Evolutionary conservation across 2,888 invertebrate species (phyloP).

Genomic region (Eutolmus rufibarbis): DNA sequence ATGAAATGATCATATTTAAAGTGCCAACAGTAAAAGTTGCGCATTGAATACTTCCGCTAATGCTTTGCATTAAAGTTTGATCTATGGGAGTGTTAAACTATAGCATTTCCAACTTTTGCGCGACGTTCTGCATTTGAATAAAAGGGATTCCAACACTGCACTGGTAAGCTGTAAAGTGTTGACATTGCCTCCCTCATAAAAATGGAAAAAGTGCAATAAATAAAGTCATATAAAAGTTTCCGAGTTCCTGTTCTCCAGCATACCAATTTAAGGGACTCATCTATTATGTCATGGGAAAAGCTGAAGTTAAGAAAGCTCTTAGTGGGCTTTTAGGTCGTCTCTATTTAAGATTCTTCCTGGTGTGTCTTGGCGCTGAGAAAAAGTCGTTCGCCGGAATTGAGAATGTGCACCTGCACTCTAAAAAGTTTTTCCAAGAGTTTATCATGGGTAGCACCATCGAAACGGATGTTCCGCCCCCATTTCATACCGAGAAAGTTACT

Average conservation of each 20-base stretch:
- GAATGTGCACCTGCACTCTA: slow-evolving; percentile 14
- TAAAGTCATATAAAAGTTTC: slow-evolving; percentile 15
- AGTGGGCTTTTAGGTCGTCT: slow-evolving; percentile 13
- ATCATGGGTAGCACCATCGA: neutral
- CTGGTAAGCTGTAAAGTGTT: neutral
- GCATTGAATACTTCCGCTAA: neutral
- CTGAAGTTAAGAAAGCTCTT: slow-evolving; percentile 9
- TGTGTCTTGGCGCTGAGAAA: neutral
- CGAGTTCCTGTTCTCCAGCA: neutral
- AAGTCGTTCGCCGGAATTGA: neutral
- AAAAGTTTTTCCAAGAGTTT: neutral
- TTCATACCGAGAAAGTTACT: neutral
- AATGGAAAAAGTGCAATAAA: slow-evolving; percentile 12
- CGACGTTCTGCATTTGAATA: neutral
- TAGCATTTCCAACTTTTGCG: neutral
- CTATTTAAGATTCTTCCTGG: slow-evolving; percentile 6
- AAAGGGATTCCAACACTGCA: neutral
- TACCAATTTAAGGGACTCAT: slow-evolving; percentile 25
- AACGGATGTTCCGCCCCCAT: neutral
- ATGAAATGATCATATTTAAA: neutral
- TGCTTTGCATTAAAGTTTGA: neutral
- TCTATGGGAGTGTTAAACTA: neutral
- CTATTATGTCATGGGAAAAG: neutral
- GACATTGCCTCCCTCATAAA: neutral
- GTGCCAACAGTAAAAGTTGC: neutral